Conservation (phyloP, 2,113 vertebrate species). For the Theristicus caerulescens region DNA sequence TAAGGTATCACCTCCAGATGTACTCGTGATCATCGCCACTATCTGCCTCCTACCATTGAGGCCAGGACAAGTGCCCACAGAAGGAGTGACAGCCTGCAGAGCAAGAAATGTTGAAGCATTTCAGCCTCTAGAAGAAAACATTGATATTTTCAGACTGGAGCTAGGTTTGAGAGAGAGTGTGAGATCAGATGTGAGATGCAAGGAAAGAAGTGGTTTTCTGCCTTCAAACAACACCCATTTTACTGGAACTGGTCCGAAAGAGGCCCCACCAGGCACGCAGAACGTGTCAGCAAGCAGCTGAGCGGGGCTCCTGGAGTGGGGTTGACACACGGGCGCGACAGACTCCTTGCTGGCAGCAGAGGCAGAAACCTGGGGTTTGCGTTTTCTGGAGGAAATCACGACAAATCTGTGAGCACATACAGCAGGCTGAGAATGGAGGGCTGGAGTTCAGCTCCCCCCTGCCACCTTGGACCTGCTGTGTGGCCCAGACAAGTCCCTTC, state of each 20-base stretch:
- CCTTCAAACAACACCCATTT: not conserved
- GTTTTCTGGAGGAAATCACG: not conserved
- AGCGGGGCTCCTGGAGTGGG: not conserved
- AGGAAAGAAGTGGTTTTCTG: not conserved
- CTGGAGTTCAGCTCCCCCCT: not conserved
- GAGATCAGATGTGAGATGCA: not conserved
- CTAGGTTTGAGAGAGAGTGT: not conserved
- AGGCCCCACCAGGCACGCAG: not conserved
- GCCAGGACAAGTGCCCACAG: not conserved
- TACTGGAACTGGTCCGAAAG: not conserved
- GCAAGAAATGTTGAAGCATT: not conserved
- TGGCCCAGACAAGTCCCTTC: not conserved
- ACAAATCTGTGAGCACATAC: fast-evolving
- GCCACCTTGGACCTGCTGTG: not conserved
- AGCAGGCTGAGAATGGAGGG: not conserved
- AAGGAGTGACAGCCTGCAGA: not conserved
- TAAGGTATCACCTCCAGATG: not conserved
- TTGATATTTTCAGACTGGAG: not conserved
- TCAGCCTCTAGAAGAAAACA: not conserved
- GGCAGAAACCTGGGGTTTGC: not conserved
- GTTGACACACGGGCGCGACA: not conserved
- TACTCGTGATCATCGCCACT: not conserved
- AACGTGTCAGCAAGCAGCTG: not conserved
- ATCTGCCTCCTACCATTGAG: not conserved
- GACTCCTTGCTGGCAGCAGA: not conserved